Conservation (phyloP, 2,888 invertebrate species). For the Drosophila paranaensis region DNA sequence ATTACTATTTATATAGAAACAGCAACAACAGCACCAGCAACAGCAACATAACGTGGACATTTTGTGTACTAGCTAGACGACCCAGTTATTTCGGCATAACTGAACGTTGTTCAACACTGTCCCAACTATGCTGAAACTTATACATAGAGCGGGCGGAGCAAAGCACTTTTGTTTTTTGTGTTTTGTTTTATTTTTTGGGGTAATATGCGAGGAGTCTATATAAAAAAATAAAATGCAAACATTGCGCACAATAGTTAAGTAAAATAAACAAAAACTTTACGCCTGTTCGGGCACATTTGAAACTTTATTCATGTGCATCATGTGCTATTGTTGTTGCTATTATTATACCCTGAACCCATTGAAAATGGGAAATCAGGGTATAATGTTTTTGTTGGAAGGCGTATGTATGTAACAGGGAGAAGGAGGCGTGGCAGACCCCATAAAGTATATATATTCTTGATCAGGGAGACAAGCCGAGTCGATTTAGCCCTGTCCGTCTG, state of each 20-base stretch:
- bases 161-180: not conserved
- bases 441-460: no score
- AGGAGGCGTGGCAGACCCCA: no score
- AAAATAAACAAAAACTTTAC: constrained; percentile 63
- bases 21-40: constrained; percentile 4
- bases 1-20: constrained; percentile 20
- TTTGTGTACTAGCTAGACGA: constrained; percentile 17
- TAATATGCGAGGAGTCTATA: not conserved
- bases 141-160: constrained; percentile 3
- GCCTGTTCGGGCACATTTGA: constrained; percentile 47
- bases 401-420: no score
- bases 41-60: not conserved
- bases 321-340: constrained; percentile 9
- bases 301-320: constrained; percentile 59
- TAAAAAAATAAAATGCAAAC: constrained; percentile 34
- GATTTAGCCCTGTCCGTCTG: no score
- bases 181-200: not conserved
- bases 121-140: constrained; percentile 9
- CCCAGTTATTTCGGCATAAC: constrained; percentile 35
- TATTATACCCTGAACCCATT: no score
- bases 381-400: no score
- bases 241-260: constrained; percentile 48
- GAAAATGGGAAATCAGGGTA: no score
- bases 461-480: no score
- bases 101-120: constrained; percentile 41